phyloP scores from a whole-genome alignment of 2,113 vertebrate genomes.

The pig (Sus scrofa) region T2T-Sscrofa CM000818.6:46691001-46691500 shows the following conservation, averaged over 20 bases:
- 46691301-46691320: not conserved
- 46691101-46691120: too few relatives aligned
- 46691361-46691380: not conserved
- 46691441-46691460: not conserved
- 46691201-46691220: too few relatives aligned
- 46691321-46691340: conserved; percentile 34
- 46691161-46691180: too few relatives aligned
- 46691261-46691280: not conserved
- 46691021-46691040: too few relatives aligned
- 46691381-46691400: not conserved
- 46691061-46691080: too few relatives aligned
- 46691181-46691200: too few relatives aligned
- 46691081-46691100: too few relatives aligned
- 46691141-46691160: too few relatives aligned
- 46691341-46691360: conserved; percentile 16
- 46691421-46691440: not conserved
- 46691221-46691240: not conserved
- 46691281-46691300: not conserved
- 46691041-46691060: too few relatives aligned
- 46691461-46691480: conserved; percentile 21
- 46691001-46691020: too few relatives aligned
- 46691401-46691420: not conserved
- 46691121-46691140: too few relatives aligned
- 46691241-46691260: not conserved
- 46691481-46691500: not conserved